phyloP scores from a whole-genome alignment of 2,888 invertebrate genomes.

The Caenorhabditis virilis region DNA sequence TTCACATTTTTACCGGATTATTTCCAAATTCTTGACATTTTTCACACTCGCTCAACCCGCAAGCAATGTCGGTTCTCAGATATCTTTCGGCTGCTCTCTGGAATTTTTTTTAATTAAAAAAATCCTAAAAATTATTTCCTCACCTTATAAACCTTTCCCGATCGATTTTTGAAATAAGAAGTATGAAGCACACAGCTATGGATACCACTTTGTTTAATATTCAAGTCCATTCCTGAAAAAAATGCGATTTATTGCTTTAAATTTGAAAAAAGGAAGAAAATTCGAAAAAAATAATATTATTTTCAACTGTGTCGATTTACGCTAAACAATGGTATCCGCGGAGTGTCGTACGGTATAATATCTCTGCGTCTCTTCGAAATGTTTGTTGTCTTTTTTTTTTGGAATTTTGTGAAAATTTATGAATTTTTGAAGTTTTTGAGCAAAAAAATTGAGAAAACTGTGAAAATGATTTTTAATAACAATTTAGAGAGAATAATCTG shows the following conservation, averaged over 20 bases:
- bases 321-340: not conserved
- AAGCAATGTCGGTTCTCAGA: constrained; percentile 60
- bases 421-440: no score
- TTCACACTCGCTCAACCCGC: constrained; percentile 45
- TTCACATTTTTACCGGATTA: constrained; percentile 15
- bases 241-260: not conserved
- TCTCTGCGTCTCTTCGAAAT: no score
- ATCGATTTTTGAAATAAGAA: constrained; percentile 48
- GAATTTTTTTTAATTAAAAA: constrained; percentile 15
- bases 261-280: not conserved
- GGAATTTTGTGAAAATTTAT: no score
- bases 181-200: constrained; percentile 37
- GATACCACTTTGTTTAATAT: constrained; percentile 58
- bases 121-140: not conserved
- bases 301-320: not conserved
- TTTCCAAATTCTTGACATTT: constrained; percentile 30
- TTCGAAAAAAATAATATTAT: not conserved
- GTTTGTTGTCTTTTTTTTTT: no score
- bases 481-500: no score
- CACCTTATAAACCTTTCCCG: constrained; percentile 47
- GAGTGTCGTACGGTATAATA: no score
- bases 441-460: no score
- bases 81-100: constrained; percentile 62
- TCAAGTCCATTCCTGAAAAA: constrained; percentile 45
- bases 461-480: no score